Percentiles rank a stretch among this genome's conserved stretches.
Evolutionary conservation across 1,140 invertebrate genomes (phyloP).

Genomic region (Caenorhabditis remanei): DNA sequence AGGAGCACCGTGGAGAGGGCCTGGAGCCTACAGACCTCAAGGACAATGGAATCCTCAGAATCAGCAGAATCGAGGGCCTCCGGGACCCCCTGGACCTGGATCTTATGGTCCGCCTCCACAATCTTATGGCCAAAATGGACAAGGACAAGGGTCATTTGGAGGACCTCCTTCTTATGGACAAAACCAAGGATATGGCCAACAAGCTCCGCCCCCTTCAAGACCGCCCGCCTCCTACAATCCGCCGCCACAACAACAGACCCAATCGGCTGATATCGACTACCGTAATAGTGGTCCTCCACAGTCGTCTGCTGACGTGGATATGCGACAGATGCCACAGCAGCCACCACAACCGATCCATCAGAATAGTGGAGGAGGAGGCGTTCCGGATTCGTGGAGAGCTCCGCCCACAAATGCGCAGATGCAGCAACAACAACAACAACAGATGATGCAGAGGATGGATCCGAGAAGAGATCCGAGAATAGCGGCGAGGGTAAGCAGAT

Average conservation of each 20-base stretch:
- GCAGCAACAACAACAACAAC: slow-evolving; percentile 29
- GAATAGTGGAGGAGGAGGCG: not conserved
- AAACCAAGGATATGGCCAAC: too few relatives aligned
- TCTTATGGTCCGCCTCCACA: slow-evolving; percentile 30
- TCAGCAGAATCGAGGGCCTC: not conserved
- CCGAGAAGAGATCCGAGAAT: slow-evolving; percentile 41
- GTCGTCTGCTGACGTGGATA: slow-evolving; percentile 2
- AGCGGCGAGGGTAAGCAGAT: not conserved
- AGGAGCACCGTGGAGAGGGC: not conserved
- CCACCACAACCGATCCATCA: not conserved
- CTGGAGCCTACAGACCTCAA: not conserved
- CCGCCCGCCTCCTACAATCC: not conserved
- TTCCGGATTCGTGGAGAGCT: not conserved
- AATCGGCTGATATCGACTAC: not conserved
- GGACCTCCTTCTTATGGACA: not conserved
- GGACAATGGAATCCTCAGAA: not conserved
- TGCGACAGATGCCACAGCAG: not conserved
- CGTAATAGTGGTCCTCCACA: not conserved
- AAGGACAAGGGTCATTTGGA: not conserved
- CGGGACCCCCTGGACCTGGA: not conserved
- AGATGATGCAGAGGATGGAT: not conserved
- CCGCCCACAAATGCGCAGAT: not conserved
- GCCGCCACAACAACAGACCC: not conserved
- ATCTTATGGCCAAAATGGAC: not conserved
- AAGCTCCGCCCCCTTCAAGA: too few relatives aligned